Percentiles rank a stretch among this genome's conserved stretches.
Conservation (phyloP, 2,888 invertebrate species). For the Synanthedon myopaeformis region DNA sequence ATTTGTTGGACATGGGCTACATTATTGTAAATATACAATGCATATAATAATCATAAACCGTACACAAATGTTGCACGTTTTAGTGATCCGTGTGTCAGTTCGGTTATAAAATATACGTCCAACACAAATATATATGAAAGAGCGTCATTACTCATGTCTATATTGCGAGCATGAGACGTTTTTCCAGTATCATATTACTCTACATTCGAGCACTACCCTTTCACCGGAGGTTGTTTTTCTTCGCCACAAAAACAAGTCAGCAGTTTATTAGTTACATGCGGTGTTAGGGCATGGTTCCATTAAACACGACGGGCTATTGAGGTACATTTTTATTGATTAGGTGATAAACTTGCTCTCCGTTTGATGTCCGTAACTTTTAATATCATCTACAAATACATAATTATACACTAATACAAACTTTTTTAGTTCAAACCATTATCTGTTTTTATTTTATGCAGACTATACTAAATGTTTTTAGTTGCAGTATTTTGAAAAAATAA, state of each 20-base stretch:
- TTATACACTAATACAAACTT: no score
- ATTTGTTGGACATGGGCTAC: no score
- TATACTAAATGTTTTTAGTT: no score
- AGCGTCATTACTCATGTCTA: constrained; percentile 13
- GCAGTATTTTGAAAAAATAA: no score
- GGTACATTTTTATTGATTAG: background rate
- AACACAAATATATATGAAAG: constrained; percentile 5
- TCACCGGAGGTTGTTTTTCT: constrained; percentile 26
- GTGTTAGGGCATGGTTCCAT: background rate
- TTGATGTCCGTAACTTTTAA: background rate
- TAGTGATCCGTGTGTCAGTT: background rate
- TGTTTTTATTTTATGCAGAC: no score
- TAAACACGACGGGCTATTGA: background rate
- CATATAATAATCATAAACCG: no score
- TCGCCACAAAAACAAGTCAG: constrained; percentile 8
- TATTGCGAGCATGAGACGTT: constrained; percentile 9
- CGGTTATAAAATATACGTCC: constrained; percentile 1
- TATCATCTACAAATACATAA: no score
- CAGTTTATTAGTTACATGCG: constrained; percentile 5
- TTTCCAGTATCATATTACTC: constrained; percentile 29
- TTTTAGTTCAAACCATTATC: no score
- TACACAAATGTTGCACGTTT: background rate
- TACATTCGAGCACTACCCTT: constrained; percentile 20
- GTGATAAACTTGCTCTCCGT: background rate
- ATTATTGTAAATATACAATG: no score